Evolutionary conservation across 2,888 invertebrate genomes (phyloP), one percentile per base, ranked within the genome.

Genomic region (Thera britannica): DNA sequence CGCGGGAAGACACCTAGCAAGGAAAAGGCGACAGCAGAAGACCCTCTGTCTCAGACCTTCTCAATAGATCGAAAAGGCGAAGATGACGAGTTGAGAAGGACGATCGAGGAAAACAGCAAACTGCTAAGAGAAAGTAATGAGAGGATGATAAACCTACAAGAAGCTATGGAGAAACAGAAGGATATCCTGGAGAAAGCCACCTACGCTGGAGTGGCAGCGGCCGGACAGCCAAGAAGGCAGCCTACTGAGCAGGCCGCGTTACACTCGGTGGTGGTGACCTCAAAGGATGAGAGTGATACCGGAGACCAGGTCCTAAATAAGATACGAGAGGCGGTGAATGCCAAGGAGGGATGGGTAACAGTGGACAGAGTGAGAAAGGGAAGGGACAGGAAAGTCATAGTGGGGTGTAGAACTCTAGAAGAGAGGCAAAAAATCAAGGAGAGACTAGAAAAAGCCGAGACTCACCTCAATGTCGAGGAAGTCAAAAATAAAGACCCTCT

Each of bases 281-380:
- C 23, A 0, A 23, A 23, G 23, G 23, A 23, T 23, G 23, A 23
- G 23, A 23, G 1, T 23, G 23, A 23, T 23, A 23, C 23, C 23
- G 23, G 23, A 23, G 23, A 23, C 23, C 23, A 23, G 23, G 23
- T 23, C 23, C 23, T 23, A 23, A 23, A n/a, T 4, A 49, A 5
- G n/a, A 49, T 49, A n/a, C 2, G 49, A 49, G 49, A 49, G n/a
- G 12, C 12, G 2, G n/a, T 49, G 23, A 51, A 51, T 23, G 51
- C 51, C n/a, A 49, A 49, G 12, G 49, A 49, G n/a, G n/a, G 49
- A n/a, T 2, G 61, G 64, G 58, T 65, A 68, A 65, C 9, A n/a
- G 58, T 64, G 5, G 64, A 64, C 8, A 64, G 36, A 12, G 23
- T 64, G 0, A 51, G 64, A 36, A 64, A 64, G 35, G 64, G 46